These are phyloP conservation scores for Tylochromis polylepis DNA, from an alignment of 2,113 vertebrate species.

Conservation along the genomic window DNA sequence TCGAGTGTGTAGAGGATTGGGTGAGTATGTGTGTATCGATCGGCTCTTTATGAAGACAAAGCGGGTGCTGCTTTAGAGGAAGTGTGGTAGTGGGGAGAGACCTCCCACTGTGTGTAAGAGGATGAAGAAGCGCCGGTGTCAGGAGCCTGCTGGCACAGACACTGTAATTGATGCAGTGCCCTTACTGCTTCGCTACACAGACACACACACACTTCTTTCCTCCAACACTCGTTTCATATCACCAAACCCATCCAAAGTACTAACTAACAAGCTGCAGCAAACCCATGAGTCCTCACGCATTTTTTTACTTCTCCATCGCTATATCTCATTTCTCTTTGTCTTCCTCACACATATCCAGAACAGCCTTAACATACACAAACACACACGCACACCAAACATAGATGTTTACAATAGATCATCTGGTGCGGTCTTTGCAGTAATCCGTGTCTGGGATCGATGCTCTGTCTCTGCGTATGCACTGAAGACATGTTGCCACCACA, in stretches of 20 bases:
- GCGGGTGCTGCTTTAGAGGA: conserved; percentile 47
- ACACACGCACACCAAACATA: conserved; percentile 1
- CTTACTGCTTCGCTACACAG: conserved; percentile 49
- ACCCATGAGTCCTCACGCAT: background rate
- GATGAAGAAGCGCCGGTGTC: conserved; percentile 71
- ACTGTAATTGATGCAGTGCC: conserved; percentile 72
- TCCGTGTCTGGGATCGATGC: conserved; percentile 57
- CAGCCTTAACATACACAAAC: background rate
- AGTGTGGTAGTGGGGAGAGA: conserved; percentile 43
- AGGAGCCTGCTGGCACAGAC: conserved; percentile 71
- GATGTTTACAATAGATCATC: conserved; percentile 46
- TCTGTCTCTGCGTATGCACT: conserved; percentile 30
- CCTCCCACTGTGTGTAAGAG: conserved; percentile 66
- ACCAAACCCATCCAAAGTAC: conserved; percentile 16
- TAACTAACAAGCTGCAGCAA: conserved; percentile 41
- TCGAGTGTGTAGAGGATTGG: conserved; percentile 1
- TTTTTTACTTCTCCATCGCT: background rate
- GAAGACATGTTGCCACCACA: conserved; percentile 52
- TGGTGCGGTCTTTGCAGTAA: conserved; percentile 57
- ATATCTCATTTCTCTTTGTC: conserved; percentile 10
- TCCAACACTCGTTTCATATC: conserved; percentile 12
- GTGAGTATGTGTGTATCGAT: conserved; percentile 63
- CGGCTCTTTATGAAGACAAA: conserved; percentile 69
- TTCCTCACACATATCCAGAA: background rate
- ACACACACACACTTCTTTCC: background rate